Percentiles rank a stretch among this genome's conserved stretches.
Evolutionary conservation across 1,140 invertebrate genomes (phyloP).

Genomic region (Zaprionus tsacasi): DNA sequence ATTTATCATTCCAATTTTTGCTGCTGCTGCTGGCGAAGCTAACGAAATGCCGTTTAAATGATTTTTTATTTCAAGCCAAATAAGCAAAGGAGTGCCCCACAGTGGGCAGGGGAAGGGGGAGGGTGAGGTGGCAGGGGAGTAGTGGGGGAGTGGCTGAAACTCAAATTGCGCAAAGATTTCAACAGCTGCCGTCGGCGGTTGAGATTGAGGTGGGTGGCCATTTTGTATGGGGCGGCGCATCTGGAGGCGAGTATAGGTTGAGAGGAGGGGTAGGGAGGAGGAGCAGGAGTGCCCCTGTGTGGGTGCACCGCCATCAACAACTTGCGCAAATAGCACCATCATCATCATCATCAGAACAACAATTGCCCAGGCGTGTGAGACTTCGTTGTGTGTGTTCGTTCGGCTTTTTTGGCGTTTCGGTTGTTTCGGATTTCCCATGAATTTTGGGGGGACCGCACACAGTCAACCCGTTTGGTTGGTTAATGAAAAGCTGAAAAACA

Average conservation of each 20-base stretch:
- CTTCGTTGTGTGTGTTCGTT: slow-evolving; percentile 20
- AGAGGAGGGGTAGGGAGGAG: neutral
- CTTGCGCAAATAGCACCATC: slow-evolving; percentile 65
- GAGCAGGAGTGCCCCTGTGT: slow-evolving; percentile 13
- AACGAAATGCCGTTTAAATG: slow-evolving; percentile 71
- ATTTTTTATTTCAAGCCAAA: slow-evolving; percentile 80
- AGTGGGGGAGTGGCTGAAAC: slow-evolving; percentile 27
- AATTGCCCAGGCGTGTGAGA: slow-evolving; percentile 57
- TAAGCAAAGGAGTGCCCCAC: slow-evolving; percentile 70
- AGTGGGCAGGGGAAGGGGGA: slow-evolving; percentile 7
- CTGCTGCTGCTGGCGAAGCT: slow-evolving; percentile 31
- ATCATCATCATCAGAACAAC: slow-evolving; percentile 45
- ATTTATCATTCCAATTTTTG: slow-evolving; percentile 77
- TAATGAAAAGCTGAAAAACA: slow-evolving; percentile 79
- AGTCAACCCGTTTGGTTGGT: slow-evolving; percentile 68
- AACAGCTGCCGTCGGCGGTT: slow-evolving; percentile 65
- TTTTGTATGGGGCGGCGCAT: slow-evolving; percentile 61
- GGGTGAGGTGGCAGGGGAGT: neutral
- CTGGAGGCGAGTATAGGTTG: slow-evolving; percentile 2
- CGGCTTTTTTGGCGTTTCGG: neutral
- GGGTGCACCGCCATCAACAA: slow-evolving; percentile 74
- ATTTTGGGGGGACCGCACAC: slow-evolving; percentile 68
- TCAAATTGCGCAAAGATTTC: slow-evolving; percentile 75
- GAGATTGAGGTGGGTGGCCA: slow-evolving; percentile 76
- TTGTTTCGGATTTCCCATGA: slow-evolving; percentile 59